Percentiles rank a stretch among this genome's conserved stretches.
Conservation (phyloP, 1,140 invertebrate species). For the Metaphire vulgaris region DNA sequence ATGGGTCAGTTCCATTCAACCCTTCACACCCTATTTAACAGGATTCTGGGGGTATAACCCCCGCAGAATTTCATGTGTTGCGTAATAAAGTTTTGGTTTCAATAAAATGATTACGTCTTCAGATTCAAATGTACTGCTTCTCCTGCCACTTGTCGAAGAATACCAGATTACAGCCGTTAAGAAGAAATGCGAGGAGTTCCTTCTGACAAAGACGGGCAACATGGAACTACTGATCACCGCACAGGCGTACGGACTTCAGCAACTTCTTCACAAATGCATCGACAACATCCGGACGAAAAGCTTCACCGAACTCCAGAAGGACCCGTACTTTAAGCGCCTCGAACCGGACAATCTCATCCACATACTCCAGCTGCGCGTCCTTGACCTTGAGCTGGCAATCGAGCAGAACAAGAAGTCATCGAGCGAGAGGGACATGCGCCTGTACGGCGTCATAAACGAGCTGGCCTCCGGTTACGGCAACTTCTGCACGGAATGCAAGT, state of each 20-base stretch:
- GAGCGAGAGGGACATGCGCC: slow-evolving; percentile 22
- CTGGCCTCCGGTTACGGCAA: slow-evolving; percentile 29
- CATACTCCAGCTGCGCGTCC: slow-evolving; percentile 23
- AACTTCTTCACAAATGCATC: slow-evolving; percentile 32
- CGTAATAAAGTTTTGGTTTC: no score
- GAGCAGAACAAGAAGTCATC: slow-evolving; percentile 22
- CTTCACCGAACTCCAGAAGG: slow-evolving; percentile 28
- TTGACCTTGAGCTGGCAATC: slow-evolving; percentile 22
- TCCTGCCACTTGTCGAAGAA: slow-evolving; percentile 39
- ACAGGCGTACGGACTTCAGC: slow-evolving; percentile 35
- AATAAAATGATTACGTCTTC: no score
- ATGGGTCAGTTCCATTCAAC: no score
- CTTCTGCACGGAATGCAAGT: slow-evolving; percentile 31
- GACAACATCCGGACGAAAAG: slow-evolving; percentile 22
- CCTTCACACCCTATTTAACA: no score
- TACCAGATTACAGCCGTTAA: slow-evolving; percentile 42
- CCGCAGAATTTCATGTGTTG: no score
- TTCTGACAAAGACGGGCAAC: slow-evolving; percentile 33
- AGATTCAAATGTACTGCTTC: slow-evolving; percentile 38
- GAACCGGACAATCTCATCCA: slow-evolving; percentile 28
- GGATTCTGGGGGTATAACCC: no score
- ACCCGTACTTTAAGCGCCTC: slow-evolving; percentile 21
- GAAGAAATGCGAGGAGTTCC: slow-evolving; percentile 39
- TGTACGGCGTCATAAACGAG: slow-evolving; percentile 29
- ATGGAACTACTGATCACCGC: slow-evolving; percentile 36